A percentile compares a stretch with the other conserved stretches of the same genome.
Conservation (phyloP, 2,113 vertebrate genomes). For the Gallinago jamesoni region DNA sequence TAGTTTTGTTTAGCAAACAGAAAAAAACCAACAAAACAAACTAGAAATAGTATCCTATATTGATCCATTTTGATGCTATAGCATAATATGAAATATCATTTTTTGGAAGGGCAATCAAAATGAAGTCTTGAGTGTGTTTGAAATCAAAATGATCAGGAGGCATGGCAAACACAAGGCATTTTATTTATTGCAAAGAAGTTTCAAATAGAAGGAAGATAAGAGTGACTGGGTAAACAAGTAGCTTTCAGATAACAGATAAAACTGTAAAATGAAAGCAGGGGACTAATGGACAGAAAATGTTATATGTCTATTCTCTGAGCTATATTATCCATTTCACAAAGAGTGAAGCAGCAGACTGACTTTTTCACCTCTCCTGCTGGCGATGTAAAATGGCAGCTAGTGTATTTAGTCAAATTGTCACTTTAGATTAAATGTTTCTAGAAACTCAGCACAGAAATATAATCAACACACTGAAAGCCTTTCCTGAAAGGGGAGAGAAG, state of each 20-base stretch:
- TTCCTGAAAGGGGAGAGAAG: neutral
- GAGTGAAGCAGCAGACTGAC: neutral
- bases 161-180: neutral
- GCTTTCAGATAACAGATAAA: slow-evolving; percentile 66
- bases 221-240: slow-evolving; percentile 60
- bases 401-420: slow-evolving; percentile 33
- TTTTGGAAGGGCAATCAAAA: slow-evolving; percentile 64
- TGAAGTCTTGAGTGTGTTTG: slow-evolving; percentile 60
- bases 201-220: slow-evolving; percentile 65
- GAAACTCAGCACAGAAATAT: neutral
- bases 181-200: slow-evolving; percentile 59
- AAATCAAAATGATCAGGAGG: slow-evolving; percentile 66
- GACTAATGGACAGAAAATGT: slow-evolving; percentile 39
- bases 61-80: neutral
- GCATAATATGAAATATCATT: slow-evolving; percentile 49
- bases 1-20: neutral
- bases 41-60: neutral
- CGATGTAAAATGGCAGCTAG: neutral
- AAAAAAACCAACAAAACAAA: neutral
- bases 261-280: slow-evolving; percentile 50
- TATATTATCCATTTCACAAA: slow-evolving; percentile 48
- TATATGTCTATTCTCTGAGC: slow-evolving; percentile 23
- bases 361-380: slow-evolving; percentile 34
- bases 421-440: slow-evolving; percentile 41
- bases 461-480: neutral